A percentile compares a stretch with the other conserved stretches of the same genome.
Conservation (phyloP, 2,113 vertebrate species). For the Cairina moschata region DNA sequence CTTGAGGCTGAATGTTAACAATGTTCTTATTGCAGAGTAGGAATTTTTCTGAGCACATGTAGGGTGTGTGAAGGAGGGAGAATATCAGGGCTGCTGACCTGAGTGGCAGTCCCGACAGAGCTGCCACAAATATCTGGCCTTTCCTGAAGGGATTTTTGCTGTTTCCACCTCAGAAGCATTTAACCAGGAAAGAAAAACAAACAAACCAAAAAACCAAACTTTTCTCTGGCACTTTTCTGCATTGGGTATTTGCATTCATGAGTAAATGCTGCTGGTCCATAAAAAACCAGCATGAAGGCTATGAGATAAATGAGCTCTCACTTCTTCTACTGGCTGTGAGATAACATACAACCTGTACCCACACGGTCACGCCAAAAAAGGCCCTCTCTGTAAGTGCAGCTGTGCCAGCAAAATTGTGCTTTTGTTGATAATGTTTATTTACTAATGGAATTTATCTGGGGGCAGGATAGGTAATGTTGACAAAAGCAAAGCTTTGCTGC, state of each 20-base stretch:
- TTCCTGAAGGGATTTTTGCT: background rate
- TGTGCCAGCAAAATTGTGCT: background rate
- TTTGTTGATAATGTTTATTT: slow-evolving; percentile 45
- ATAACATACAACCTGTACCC: background rate
- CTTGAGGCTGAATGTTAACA: background rate
- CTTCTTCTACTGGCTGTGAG: background rate
- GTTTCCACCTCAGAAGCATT: background rate
- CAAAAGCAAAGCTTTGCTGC: background rate
- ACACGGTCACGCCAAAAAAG: background rate
- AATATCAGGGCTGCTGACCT: background rate
- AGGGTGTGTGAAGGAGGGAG: background rate
- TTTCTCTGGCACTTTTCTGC: background rate
- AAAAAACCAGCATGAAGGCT: background rate
- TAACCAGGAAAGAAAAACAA: background rate
- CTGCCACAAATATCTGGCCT: background rate
- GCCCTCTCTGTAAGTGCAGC: slow-evolving; percentile 4
- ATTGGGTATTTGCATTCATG: background rate
- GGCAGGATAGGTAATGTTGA: background rate
- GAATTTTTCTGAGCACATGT: background rate
- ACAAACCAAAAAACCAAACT: accelerated
- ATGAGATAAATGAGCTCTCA: background rate
- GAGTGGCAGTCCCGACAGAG: accelerated
- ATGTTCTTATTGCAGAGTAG: background rate
- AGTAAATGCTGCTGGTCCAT: background rate
- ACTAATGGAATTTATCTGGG: background rate